phyloP scores from a whole-genome alignment of 2,888 invertebrate species.

The Cosmia pyralina region DNA sequence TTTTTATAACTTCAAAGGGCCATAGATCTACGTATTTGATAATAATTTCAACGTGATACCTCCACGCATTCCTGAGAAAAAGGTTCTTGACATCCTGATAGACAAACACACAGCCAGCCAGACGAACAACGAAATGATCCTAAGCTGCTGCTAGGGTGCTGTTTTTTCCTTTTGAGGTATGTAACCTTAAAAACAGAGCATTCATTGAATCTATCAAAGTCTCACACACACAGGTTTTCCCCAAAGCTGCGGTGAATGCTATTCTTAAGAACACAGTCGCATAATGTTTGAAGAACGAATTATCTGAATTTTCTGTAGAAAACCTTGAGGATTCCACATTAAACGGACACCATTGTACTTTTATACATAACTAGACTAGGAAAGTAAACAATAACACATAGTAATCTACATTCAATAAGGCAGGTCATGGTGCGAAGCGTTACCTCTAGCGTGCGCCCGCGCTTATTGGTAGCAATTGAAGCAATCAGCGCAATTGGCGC shows the following conservation, averaged over 20 bases:
- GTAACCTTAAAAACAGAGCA: no score
- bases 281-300: background rate
- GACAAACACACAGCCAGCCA: no score
- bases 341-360: background rate
- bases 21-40: no score
- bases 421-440: constrained; percentile 67
- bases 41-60: no score
- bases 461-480: constrained; percentile 85
- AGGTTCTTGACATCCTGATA: no score
- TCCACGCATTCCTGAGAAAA: no score
- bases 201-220: background rate
- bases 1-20: no score
- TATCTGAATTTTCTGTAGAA: background rate
- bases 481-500: constrained; percentile 87
- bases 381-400: constrained; percentile 28
- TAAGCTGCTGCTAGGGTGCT: no score
- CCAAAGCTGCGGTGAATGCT: constrained; percentile 15
- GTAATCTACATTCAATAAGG: constrained; percentile 61
- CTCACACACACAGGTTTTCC: background rate
- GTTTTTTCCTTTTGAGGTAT: no score
- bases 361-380: background rate
- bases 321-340: background rate
- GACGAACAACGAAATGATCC: no score
- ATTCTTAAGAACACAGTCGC: background rate
- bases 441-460: constrained; percentile 72